Evolutionary conservation across 1,140 invertebrate genomes (phyloP).

Genomic region (Chelonus insularis): DNA sequence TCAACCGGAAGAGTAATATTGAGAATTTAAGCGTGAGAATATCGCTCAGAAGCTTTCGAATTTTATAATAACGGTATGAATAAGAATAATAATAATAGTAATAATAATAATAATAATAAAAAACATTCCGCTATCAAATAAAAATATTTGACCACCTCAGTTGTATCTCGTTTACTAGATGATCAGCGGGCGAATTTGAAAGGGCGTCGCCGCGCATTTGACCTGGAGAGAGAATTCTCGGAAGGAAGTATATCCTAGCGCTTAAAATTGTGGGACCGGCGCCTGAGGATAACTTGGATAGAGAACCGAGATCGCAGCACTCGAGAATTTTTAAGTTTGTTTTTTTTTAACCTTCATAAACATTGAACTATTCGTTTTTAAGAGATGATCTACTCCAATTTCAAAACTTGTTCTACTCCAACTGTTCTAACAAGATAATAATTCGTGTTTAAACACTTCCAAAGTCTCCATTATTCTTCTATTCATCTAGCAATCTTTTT

Average conservation of each 20-base stretch:
- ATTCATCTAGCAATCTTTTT: too few relatives aligned
- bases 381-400: neutral
- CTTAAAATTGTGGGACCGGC: slow-evolving; percentile 14
- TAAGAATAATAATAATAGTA: too few relatives aligned
- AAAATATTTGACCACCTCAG: slow-evolving; percentile 1
- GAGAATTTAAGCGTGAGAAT: slow-evolving; percentile 16
- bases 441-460: too few relatives aligned
- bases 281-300: slow-evolving; percentile 16
- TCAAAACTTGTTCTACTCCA: neutral
- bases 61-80: too few relatives aligned
- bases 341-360: neutral
- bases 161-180: slow-evolving; percentile 7
- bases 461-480: too few relatives aligned
- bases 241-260: slow-evolving; percentile 16
- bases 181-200: neutral
- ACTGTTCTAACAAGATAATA: neutral
- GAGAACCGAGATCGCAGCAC: slow-evolving; percentile 8
- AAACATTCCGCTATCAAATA: neutral
- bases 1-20: slow-evolving; percentile 16
- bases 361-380: neutral
- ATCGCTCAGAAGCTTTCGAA: slow-evolving; percentile 7
- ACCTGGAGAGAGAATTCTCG: slow-evolving; percentile 14
- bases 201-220: slow-evolving; percentile 20
- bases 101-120: neutral
- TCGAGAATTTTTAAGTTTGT: neutral